phyloP scores from a whole-genome alignment of 2,888 invertebrate genomes.

The Pollenia amentaria region DNA sequence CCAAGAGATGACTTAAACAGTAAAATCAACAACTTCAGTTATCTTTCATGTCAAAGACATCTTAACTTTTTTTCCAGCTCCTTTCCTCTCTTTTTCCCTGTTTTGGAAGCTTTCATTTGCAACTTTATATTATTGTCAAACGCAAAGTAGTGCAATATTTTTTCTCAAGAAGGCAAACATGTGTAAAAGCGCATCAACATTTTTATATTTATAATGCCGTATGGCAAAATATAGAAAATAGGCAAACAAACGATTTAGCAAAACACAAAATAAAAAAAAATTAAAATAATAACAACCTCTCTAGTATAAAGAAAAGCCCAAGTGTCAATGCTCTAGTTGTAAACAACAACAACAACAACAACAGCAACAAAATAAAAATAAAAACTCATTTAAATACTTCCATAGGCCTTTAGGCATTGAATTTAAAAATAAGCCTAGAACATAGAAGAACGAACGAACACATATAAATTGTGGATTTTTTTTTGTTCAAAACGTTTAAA shows the following conservation, averaged over 20 bases:
- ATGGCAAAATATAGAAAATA: slow-evolving; percentile 9
- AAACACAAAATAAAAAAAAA: slow-evolving; percentile 4
- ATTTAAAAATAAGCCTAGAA: not conserved
- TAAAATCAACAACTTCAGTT: slow-evolving; percentile 17
- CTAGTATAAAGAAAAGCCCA: slow-evolving; percentile 39
- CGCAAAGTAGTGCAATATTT: slow-evolving; percentile 51
- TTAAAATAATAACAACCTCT: not conserved
- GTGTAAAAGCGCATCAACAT: slow-evolving; percentile 67
- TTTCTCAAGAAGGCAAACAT: slow-evolving; percentile 54
- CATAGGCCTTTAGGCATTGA: slow-evolving; percentile 30
- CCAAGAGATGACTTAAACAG: slow-evolving; percentile 24
- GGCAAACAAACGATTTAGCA: slow-evolving; percentile 48
- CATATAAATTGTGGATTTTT: not conserved
- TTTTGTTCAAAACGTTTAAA: slow-evolving; percentile 4
- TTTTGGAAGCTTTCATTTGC: slow-evolving; percentile 5
- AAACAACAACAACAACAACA: slow-evolving; percentile 32
- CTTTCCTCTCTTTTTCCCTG: too few relatives aligned
- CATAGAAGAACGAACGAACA: not conserved
- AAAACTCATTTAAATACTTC: slow-evolving; percentile 19
- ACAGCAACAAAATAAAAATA: not conserved
- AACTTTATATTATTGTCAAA: slow-evolving; percentile 34
- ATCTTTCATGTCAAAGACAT: slow-evolving; percentile 37
- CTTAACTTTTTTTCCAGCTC: not conserved
- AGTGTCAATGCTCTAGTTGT: slow-evolving; percentile 73
- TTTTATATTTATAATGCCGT: not conserved